Conservation (phyloP, 2,113 vertebrate genomes). For the Lasiurus cinereus region DNA sequence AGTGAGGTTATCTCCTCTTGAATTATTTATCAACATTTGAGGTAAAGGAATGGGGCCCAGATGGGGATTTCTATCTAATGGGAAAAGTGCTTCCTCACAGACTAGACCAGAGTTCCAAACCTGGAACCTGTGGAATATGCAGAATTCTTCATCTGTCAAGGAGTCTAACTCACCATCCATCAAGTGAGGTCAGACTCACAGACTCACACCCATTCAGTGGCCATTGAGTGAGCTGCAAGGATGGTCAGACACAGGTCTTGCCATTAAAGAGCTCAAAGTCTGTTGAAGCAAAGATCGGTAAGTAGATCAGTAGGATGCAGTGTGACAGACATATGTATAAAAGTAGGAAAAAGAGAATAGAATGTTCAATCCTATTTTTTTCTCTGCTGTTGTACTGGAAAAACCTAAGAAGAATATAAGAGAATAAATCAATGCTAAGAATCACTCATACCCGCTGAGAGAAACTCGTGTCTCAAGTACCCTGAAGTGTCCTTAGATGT, state of each 20-base stretch:
- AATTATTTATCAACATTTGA: constrained; percentile 56
- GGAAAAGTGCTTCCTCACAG: constrained; percentile 3
- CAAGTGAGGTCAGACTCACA: background rate
- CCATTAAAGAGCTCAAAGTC: background rate
- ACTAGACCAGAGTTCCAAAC: background rate
- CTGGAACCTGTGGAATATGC: background rate
- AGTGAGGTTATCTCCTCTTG: background rate
- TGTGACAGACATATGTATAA: background rate
- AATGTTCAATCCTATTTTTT: background rate
- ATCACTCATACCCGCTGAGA: background rate
- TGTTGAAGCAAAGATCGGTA: background rate
- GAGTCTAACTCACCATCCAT: background rate
- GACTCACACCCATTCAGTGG: background rate
- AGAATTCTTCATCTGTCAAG: background rate
- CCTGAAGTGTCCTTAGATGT: background rate
- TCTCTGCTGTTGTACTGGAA: background rate
- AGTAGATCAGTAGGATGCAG: background rate
- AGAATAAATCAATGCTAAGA: background rate
- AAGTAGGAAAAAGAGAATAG: background rate
- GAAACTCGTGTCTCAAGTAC: constrained; percentile 40
- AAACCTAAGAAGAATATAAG: background rate
- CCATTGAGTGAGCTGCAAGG: background rate
- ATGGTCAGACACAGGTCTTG: background rate
- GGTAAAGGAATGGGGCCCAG: constrained; percentile 14
- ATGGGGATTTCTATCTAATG: background rate